These are phyloP conservation scores for Phlogophora meticulosa DNA, from an alignment of 2,888 invertebrate genomes.

Conservation along the genomic window DNA sequence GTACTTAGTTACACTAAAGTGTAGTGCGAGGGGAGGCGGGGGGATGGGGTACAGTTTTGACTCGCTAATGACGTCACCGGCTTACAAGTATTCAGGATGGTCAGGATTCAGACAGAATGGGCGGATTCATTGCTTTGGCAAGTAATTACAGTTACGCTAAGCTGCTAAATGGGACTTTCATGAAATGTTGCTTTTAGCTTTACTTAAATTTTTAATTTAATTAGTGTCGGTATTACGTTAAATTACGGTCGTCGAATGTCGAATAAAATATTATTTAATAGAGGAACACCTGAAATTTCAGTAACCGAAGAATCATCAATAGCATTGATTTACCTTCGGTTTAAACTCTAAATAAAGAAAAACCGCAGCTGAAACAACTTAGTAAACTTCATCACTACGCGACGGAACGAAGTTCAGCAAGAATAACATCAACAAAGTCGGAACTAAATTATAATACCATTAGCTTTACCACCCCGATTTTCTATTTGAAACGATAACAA, in stretches of 20 bases:
- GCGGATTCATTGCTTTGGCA: constrained; percentile 47
- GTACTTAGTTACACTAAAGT: constrained; percentile 47
- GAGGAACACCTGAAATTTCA: not conserved
- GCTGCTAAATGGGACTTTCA: constrained; percentile 49
- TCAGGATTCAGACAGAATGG: constrained; percentile 51
- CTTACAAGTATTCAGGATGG: constrained; percentile 50
- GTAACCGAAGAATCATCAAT: not conserved
- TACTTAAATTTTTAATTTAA: constrained; percentile 35
- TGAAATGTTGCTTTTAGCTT: constrained; percentile 32
- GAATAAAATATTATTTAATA: not conserved
- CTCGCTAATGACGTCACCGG: constrained; percentile 65
- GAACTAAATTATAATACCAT: constrained; percentile 41
- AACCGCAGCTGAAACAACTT: constrained; percentile 29
- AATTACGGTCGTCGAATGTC: not conserved
- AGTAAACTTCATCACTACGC: constrained; percentile 14
- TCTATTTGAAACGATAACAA: constrained; percentile 31
- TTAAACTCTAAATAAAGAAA: constrained; percentile 17
- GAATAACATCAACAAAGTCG: constrained; percentile 48
- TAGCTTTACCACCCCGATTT: constrained; percentile 16
- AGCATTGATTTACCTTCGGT: constrained; percentile 11
- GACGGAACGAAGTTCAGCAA: constrained; percentile 25
- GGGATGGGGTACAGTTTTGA: constrained; percentile 42
- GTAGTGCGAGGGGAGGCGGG: constrained; percentile 24
- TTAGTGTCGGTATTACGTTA: constrained; percentile 13
- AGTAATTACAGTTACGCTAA: constrained; percentile 59